These are phyloP conservation scores for Brachionus manjavacas DNA, from an alignment of 1,140 invertebrate genomes.

Conservation along the genomic window DNA sequence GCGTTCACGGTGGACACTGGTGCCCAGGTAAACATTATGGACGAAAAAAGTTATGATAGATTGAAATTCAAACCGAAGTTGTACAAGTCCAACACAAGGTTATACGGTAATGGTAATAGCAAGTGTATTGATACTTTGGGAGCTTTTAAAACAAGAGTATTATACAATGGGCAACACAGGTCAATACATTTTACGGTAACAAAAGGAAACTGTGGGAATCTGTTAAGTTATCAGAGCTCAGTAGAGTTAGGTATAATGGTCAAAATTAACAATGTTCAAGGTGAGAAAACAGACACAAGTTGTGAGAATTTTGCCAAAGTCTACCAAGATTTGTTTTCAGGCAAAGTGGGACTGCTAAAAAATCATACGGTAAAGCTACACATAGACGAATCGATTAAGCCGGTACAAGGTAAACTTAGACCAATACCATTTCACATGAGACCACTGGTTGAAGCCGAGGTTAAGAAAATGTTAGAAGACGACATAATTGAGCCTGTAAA, in stretches of 20 bases:
- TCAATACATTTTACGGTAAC: background rate
- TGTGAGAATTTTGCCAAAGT: background rate
- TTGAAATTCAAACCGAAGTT: constrained; percentile 8
- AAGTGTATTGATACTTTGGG: background rate
- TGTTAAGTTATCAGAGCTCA: background rate
- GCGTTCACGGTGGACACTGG: background rate
- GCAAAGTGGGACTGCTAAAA: no score
- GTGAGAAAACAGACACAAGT: background rate
- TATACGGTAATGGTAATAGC: background rate
- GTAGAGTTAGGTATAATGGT: background rate
- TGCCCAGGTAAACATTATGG: background rate
- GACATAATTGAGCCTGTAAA: no score
- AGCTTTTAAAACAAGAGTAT: background rate
- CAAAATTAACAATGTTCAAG: background rate
- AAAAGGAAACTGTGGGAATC: background rate
- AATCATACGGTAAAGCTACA: no score
- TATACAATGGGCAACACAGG: background rate
- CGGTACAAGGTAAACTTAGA: no score
- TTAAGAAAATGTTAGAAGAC: no score
- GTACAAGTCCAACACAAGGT: background rate
- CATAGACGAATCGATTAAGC: no score
- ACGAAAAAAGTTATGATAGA: background rate
- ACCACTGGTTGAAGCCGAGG: no score
- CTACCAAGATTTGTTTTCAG: no score
- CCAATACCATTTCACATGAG: no score